phyloP scores from a whole-genome alignment of 2,797 vertebrate genomes.

The Rhadinocentrus ornatus region DNA sequence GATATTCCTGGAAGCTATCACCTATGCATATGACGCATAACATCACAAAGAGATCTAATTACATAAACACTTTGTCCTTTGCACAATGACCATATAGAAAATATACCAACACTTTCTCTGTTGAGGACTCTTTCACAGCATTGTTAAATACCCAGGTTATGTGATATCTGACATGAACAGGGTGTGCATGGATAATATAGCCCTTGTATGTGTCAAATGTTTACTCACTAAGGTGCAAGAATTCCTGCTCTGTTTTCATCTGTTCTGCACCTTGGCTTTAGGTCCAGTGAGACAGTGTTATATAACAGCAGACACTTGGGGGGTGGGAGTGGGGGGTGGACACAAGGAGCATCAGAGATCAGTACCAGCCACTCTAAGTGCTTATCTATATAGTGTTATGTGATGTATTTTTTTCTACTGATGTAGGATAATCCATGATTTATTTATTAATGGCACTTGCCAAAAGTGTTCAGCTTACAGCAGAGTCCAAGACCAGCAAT shows the following conservation, averaged over 20 bases:
- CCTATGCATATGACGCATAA: background rate
- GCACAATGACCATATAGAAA: conserved; percentile 11
- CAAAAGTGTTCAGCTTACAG: background rate
- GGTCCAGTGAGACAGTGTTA: conserved; percentile 35
- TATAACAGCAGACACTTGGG: conserved; percentile 30
- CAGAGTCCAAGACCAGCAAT: background rate
- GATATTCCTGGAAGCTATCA: conserved; percentile 9
- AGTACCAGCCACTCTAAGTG: background rate
- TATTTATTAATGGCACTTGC: conserved; percentile 39
- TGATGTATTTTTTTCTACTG: conserved; percentile 20
- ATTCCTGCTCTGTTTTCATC: conserved; percentile 8
- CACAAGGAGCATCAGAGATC: conserved; percentile 26
- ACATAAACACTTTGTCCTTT: conserved; percentile 22
- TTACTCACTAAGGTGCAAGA: conserved; percentile 8
- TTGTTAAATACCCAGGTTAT: conserved; percentile 60
- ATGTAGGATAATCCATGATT: conserved; percentile 32
- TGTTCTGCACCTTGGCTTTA: conserved; percentile 41
- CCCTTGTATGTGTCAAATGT: conserved; percentile 17
- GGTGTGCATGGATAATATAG: conserved; percentile 19
- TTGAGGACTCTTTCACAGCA: conserved; percentile 44
- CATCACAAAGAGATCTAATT: conserved; percentile 5
- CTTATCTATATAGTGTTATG: conserved; percentile 9
- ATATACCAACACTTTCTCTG: conserved; percentile 4
- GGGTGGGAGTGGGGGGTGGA: background rate
- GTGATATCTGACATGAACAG: conserved; percentile 27